These are phyloP conservation scores for Anthopleura xanthogrammica DNA, from an alignment of 92 coral and sea anemone genomes.

Conservation along the genomic window DNA sequence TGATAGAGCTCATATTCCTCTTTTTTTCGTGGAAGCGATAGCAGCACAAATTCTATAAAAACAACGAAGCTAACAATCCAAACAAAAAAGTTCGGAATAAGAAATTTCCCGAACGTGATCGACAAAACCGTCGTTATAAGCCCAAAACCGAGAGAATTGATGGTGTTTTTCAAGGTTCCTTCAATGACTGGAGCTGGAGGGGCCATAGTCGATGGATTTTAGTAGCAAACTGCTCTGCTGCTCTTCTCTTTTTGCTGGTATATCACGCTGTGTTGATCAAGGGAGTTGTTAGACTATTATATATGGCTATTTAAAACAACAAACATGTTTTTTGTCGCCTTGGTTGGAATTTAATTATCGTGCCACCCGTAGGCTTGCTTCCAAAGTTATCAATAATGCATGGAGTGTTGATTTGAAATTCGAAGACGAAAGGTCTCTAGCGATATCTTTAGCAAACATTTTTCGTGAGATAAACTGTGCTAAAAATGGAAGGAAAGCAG, in stretches of 20 bases:
- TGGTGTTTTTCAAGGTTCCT: constrained; percentile 54
- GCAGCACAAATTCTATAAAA: constrained; percentile 34
- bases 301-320: neutral
- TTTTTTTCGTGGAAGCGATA: constrained; percentile 46
- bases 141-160: constrained; percentile 59
- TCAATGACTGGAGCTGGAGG: constrained; percentile 57
- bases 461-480: neutral
- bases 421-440: neutral
- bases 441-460: neutral
- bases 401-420: neutral
- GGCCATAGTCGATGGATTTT: constrained; percentile 14
- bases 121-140: constrained; percentile 42
- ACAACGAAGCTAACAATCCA: constrained; percentile 53
- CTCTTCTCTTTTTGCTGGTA: neutral
- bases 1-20: constrained; percentile 49
- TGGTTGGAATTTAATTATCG: neutral
- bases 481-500: no score
- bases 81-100: constrained; percentile 51
- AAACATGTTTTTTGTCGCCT: neutral
- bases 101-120: constrained; percentile 51
- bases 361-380: neutral
- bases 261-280: constrained; percentile 11
- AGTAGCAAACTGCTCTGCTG: neutral
- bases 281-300: neutral
- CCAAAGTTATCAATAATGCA: neutral